A percentile compares a stretch with the other conserved stretches of the same genome.
These are phyloP conservation scores for Netelia melanura DNA, from an alignment of 2,888 invertebrate species.

Conservation along the genomic window DNA sequence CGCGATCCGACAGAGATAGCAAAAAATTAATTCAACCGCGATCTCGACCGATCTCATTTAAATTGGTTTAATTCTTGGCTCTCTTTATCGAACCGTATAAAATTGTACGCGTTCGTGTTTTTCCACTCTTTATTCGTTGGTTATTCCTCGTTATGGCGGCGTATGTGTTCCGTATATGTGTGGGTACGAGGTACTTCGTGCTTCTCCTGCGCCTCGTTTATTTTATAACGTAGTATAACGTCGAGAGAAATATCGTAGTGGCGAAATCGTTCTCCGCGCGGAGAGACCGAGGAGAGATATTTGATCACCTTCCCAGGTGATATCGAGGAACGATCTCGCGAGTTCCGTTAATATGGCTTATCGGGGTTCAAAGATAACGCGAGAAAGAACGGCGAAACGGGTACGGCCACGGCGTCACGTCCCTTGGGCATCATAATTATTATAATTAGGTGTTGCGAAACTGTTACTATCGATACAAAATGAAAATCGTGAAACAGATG, in stretches of 20 bases:
- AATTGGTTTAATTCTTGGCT: constrained; percentile 63
- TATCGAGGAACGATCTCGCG: constrained; percentile 55
- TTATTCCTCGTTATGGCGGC: constrained; percentile 6
- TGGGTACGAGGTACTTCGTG: neutral
- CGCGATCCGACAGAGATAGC: constrained; percentile 63
- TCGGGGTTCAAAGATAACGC: constrained; percentile 56
- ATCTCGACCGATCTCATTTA: constrained; percentile 64
- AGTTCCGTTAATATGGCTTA: constrained; percentile 48
- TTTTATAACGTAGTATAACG: constrained; percentile 53
- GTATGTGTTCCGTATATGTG: neutral
- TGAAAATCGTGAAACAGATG: constrained; percentile 32
- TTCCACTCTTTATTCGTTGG: constrained; percentile 38
- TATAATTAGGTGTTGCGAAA: constrained; percentile 70
- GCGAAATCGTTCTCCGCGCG: constrained; percentile 52
- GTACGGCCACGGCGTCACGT: constrained; percentile 36
- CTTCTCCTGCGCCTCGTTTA: constrained; percentile 46
- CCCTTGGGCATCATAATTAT: constrained; percentile 69
- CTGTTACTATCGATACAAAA: neutral
- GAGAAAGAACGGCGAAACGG: neutral
- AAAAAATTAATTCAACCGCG: constrained; percentile 68
- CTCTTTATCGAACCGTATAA: constrained; percentile 53
- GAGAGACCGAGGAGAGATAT: constrained; percentile 51
- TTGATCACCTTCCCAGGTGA: constrained; percentile 45
- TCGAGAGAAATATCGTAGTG: constrained; percentile 60
- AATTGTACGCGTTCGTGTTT: constrained; percentile 47